Conservation (phyloP, 2,797 vertebrate species). For the Acrossocheilus fasciatus region DNA sequence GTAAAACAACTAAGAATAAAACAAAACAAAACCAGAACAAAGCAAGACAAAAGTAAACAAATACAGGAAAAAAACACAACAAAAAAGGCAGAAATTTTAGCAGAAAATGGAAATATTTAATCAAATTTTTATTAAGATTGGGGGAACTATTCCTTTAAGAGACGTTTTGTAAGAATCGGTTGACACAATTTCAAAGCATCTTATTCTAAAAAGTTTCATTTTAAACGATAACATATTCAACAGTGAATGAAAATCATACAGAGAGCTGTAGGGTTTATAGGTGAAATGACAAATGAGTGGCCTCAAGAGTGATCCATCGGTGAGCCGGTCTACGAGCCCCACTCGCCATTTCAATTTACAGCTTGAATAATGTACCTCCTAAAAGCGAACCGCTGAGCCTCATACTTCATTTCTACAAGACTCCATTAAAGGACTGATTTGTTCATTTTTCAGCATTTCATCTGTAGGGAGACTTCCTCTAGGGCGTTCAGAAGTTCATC, state of each 20-base stretch:
- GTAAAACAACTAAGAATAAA: too few relatives aligned
- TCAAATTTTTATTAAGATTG: background rate
- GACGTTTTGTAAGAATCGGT: background rate
- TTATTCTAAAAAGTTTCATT: slow-evolving; percentile 6
- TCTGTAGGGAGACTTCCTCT: slow-evolving; percentile 19
- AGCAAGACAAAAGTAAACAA: background rate
- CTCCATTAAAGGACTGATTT: slow-evolving; percentile 33
- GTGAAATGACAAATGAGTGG: slow-evolving; percentile 45
- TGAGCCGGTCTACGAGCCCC: slow-evolving; percentile 22
- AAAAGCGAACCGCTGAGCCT: slow-evolving; percentile 38
- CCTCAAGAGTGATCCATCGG: slow-evolving; percentile 39
- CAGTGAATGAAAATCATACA: slow-evolving; percentile 35
- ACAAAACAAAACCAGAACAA: background rate
- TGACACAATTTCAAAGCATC: background rate
- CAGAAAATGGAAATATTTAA: background rate
- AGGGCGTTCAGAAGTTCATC: slow-evolving; percentile 21
- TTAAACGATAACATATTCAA: slow-evolving; percentile 17
- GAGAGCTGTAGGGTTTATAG: slow-evolving; percentile 11
- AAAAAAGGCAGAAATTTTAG: background rate
- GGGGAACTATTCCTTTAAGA: background rate
- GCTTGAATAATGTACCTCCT: slow-evolving; percentile 48
- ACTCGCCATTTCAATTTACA: slow-evolving; percentile 38
- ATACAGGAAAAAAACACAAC: background rate
- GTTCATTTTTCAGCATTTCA: slow-evolving; percentile 45
- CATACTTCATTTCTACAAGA: slow-evolving; percentile 48